Percentiles rank a stretch among this genome's conserved stretches.
These are phyloP conservation scores for Alauda arvensis DNA, from an alignment of 2,797 vertebrate species.

Conservation along the genomic window DNA sequence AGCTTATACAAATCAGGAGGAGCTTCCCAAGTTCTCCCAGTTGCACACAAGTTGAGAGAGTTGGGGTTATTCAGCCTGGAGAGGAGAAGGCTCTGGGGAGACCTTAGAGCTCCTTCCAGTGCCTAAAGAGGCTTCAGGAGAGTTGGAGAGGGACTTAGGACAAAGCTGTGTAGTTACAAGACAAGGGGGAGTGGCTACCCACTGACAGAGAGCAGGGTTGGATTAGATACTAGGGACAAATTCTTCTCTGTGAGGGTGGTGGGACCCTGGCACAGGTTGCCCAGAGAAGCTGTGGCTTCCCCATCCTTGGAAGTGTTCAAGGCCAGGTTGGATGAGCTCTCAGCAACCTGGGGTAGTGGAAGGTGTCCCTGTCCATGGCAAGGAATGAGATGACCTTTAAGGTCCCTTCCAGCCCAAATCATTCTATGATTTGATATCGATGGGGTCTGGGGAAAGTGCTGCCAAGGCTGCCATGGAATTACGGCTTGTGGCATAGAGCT, in stretches of 20 bases:
- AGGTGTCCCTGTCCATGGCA: neutral
- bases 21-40: neutral
- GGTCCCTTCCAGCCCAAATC: neutral
- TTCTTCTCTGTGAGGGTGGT: neutral
- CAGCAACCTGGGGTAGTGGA: neutral
- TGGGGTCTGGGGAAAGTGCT: neutral
- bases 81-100: neutral
- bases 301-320: neutral
- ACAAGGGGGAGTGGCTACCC: neutral
- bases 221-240: neutral
- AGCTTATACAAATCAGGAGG: neutral
- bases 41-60: neutral
- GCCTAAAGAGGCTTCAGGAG: neutral
- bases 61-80: neutral
- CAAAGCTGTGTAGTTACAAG: neutral
- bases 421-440: neutral
- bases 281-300: neutral
- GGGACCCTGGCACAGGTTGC: neutral
- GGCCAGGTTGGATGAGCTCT: neutral
- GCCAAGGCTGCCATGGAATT: neutral
- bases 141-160: neutral
- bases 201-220: neutral
- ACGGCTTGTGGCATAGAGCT: accelerated
- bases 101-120: neutral
- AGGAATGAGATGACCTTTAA: neutral